A percentile compares a stretch with the other conserved stretches of the same genome.
Evolutionary conservation across 1,140 invertebrate species (phyloP).

Genomic region (Heliconius himera): DNA sequence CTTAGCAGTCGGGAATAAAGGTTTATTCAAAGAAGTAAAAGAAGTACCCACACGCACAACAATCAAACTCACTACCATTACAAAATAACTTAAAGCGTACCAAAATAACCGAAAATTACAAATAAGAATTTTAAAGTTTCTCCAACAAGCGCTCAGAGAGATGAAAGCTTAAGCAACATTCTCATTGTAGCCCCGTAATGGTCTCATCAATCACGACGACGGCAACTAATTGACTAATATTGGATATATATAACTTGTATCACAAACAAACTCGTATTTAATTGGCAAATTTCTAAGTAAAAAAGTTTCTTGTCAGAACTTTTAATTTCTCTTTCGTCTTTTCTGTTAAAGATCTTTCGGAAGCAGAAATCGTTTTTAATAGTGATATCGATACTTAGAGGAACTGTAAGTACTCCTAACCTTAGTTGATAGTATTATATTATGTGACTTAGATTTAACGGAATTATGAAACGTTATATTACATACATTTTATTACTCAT

Average conservation of each 20-base stretch:
- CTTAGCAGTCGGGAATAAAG: too few species aligned
- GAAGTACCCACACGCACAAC: too few species aligned
- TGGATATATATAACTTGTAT: constrained; percentile 7
- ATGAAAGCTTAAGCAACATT: constrained; percentile 5
- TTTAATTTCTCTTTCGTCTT: not conserved
- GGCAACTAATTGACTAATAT: constrained; percentile 1
- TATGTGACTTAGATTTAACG: not conserved
- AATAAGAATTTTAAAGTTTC: not conserved
- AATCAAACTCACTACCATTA: too few species aligned
- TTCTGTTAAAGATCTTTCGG: not conserved
- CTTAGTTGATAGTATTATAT: not conserved
- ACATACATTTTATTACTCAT: too few species aligned
- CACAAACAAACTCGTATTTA: not conserved
- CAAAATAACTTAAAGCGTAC: too few species aligned
- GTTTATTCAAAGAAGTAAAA: too few species aligned
- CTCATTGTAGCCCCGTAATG: not conserved
- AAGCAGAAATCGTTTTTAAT: not conserved
- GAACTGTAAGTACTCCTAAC: not conserved
- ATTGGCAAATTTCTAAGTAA: not conserved
- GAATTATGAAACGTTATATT: not conserved
- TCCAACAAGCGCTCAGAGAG: not conserved
- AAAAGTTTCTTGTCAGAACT: not conserved
- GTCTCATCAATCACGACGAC: constrained; percentile 1
- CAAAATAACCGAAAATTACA: not conserved
- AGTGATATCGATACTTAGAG: not conserved